These are phyloP conservation scores for Manis javanica DNA, from an alignment of 2,797 vertebrate species.

Conservation along the genomic window DNA sequence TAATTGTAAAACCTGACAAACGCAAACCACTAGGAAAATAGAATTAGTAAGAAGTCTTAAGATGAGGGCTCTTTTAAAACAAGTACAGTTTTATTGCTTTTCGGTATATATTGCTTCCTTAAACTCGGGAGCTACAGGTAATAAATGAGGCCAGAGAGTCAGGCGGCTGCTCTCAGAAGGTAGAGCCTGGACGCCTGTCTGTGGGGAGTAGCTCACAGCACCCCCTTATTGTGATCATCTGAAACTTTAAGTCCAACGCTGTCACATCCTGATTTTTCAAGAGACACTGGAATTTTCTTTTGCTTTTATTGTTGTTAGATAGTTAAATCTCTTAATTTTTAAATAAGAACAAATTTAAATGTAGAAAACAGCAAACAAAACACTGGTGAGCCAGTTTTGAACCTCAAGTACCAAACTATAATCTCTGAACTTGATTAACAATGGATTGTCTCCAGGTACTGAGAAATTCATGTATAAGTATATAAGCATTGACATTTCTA, in stretches of 20 bases:
- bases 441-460: not conserved
- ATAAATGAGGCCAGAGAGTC: not conserved
- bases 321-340: constrained; percentile 26
- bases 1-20: constrained; percentile 22
- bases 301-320: constrained; percentile 13
- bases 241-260: not conserved
- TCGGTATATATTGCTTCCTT: not conserved
- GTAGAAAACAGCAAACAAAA: not conserved
- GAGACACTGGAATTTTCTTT: constrained; percentile 52
- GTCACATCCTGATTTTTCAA: not conserved
- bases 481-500: not conserved
- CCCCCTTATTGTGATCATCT: not conserved
- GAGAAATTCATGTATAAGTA: constrained; percentile 32
- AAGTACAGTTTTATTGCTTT: constrained; percentile 16
- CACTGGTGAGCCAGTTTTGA: not conserved
- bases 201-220: not conserved
- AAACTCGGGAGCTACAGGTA: not conserved
- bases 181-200: not conserved
- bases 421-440: constrained; percentile 26
- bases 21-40: not conserved
- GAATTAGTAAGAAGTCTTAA: constrained; percentile 28
- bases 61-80: not conserved
- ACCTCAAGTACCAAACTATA: not conserved
- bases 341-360: constrained; percentile 30
- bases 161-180: not conserved